Percentiles rank a stretch among this genome's conserved stretches.
Conservation (phyloP, 1,140 invertebrate genomes). For the Ostrea denselamellosa region DNA sequence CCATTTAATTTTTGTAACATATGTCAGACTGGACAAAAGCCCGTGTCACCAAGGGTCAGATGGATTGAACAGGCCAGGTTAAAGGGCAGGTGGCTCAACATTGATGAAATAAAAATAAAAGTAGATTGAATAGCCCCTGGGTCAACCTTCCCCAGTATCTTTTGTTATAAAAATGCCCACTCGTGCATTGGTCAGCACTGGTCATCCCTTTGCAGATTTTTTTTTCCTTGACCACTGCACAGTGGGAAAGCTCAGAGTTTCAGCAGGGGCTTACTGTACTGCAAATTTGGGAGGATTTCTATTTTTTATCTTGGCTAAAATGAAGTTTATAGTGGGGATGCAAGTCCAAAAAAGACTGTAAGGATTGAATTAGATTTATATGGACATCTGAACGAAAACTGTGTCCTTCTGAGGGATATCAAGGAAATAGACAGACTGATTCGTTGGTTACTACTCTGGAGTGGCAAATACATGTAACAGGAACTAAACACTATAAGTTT, state of each 20-base stretch:
- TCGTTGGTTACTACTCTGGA: neutral
- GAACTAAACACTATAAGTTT: neutral
- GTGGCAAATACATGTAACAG: slow-evolving; percentile 27
- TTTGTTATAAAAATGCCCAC: slow-evolving; percentile 42
- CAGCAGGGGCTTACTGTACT: neutral
- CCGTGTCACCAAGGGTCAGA: slow-evolving; percentile 42
- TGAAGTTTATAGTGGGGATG: neutral
- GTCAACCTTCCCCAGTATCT: slow-evolving; percentile 32
- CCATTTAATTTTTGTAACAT: slow-evolving; percentile 44
- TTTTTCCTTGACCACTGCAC: slow-evolving; percentile 14
- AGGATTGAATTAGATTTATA: neutral
- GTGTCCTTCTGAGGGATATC: neutral
- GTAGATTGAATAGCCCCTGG: slow-evolving; percentile 43
- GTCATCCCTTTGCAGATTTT: slow-evolving; percentile 8
- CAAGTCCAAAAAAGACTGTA: neutral
- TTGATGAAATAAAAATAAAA: slow-evolving; percentile 49
- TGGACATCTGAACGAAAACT: neutral
- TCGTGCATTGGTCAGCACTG: slow-evolving; percentile 34
- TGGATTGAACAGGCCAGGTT: slow-evolving; percentile 27
- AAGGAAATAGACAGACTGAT: slow-evolving; percentile 11
- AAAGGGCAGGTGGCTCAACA: slow-evolving; percentile 42
- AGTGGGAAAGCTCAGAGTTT: neutral
- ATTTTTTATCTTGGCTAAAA: neutral
- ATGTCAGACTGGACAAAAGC: slow-evolving; percentile 34
- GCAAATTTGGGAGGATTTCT: neutral